Conservation (phyloP, 2,797 vertebrate genomes). For the Peromyscus eremicus region DNA sequence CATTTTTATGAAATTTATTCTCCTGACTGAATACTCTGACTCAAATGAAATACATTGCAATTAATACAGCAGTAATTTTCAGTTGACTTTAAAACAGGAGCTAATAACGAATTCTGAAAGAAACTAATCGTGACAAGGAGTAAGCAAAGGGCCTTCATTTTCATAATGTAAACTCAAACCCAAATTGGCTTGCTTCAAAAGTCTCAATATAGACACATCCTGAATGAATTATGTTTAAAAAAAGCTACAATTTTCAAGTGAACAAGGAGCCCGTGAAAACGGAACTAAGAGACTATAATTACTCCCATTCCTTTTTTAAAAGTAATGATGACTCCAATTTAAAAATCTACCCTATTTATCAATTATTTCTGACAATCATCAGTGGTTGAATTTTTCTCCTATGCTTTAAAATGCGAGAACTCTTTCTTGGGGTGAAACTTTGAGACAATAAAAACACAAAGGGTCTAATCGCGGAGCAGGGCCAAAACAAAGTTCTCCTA, state of each 20-base stretch:
- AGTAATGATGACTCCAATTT: not conserved
- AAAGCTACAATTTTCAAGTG: not conserved
- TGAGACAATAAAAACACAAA: not conserved
- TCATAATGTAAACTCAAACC: slow-evolving; percentile 64
- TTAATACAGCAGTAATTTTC: slow-evolving; percentile 27
- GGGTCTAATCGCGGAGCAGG: not conserved
- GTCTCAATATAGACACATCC: slow-evolving; percentile 58
- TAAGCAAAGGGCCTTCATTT: slow-evolving; percentile 67
- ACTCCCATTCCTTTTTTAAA: slow-evolving; percentile 46
- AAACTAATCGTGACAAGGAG: slow-evolving; percentile 49
- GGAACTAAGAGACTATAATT: slow-evolving; percentile 54
- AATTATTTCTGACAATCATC: slow-evolving; percentile 65
- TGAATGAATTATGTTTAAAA: slow-evolving; percentile 58
- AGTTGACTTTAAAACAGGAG: slow-evolving; percentile 60
- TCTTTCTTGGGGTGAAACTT: slow-evolving; percentile 6
- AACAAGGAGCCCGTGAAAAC: slow-evolving; percentile 30
- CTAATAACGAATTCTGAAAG: slow-evolving; percentile 36
- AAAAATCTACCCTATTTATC: slow-evolving; percentile 50
- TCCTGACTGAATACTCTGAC: not conserved
- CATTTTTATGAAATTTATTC: not conserved
- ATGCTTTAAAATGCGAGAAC: slow-evolving; percentile 13
- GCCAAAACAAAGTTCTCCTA: not conserved
- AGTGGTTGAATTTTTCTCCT: not conserved
- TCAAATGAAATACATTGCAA: not conserved
- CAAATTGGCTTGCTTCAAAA: slow-evolving; percentile 49